phyloP scores from a whole-genome alignment of 2,888 invertebrate species.

The Odontothrips loti region DNA sequence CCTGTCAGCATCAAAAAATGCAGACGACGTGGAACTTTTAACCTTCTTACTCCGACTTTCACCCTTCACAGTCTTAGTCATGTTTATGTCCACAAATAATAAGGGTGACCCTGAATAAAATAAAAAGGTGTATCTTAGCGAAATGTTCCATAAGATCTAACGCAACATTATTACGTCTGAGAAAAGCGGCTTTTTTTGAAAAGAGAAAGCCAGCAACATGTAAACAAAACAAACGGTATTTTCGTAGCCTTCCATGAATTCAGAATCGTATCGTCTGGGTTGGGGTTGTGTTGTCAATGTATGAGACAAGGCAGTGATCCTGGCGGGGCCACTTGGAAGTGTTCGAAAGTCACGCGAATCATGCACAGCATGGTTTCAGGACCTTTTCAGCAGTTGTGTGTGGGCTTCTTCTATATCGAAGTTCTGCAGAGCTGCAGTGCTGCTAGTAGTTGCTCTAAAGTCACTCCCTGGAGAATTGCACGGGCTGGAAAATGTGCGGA shows the following conservation, averaged over 20 bases:
- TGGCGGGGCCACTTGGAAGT: neutral
- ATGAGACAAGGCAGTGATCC: neutral
- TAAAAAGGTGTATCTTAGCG: neutral
- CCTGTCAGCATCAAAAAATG: neutral
- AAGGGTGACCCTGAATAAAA: neutral
- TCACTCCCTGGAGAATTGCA: too few species aligned
- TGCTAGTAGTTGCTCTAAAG: too few species aligned
- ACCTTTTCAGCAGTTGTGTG: too few species aligned
- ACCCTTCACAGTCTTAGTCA: neutral
- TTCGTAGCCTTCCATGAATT: neutral
- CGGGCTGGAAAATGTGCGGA: too few species aligned
- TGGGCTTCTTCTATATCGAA: too few species aligned
- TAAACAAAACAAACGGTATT: conserved; percentile 22
- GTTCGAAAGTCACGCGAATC: neutral
- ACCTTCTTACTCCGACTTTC: neutral
- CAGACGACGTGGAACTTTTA: conserved; percentile 8
- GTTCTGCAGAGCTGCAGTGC: too few species aligned
- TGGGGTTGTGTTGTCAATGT: too few species aligned
- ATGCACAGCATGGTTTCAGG: too few species aligned
- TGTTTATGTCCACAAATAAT: neutral
- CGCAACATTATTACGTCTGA: neutral
- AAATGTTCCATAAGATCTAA: neutral
- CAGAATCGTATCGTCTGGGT: neutral
- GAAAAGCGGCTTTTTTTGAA: neutral
- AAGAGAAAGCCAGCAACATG: neutral